Base-by-base conservation (phyloP, 2,797 vertebrate genomes). In the Sus cebifrons region DNA sequence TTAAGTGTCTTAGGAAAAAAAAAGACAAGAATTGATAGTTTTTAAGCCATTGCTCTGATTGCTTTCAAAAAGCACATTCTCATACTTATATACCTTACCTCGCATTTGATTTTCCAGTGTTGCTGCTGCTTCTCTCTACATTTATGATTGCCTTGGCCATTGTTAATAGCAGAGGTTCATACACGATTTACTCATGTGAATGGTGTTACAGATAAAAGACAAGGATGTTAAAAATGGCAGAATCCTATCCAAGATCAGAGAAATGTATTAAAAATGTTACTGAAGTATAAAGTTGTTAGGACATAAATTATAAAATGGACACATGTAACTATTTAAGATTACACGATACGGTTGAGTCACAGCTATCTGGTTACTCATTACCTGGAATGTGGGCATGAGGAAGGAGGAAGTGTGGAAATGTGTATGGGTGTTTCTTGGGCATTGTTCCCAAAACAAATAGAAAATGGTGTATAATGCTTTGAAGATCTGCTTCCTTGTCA, bases 401-500 rank as follows among this genome's bases (percentile, higher is more conserved):
- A 96, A 97, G 94, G 75, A 96, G 95, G 90, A 96, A 97, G 65
- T 67, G 27, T 90, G 74, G 90, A 92, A 67, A 83, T 74, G 60
- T n/a, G 56, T 52, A 21, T 68, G 71, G 27, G 40, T 82, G 36
- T 92, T 86, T 92, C 67, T 58, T 90, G 88, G 92, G 54, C 78
- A 86, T 89, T 90, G 74, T 92, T 96, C 92, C 86, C 91, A 79
- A 86, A 89, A 64, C 74, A 93, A 95, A 86, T 27, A 79, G 85
- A 88, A 89, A 94, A 36, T 13, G 25, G 0, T 32, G 3, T 73
- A 32, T 49, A 11, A 87, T 5, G 27, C 91, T 96, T 90, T 90
- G 94, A 92, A 79, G 49, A 36, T 29, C 77, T 86, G 54, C 74
- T 94, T 97, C 78, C 70, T 81, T 65, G 86, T 67, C 25, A 16